phyloP scores from a whole-genome alignment of 2,797 vertebrate species.

The Cyprinodon diabolis region DNA sequence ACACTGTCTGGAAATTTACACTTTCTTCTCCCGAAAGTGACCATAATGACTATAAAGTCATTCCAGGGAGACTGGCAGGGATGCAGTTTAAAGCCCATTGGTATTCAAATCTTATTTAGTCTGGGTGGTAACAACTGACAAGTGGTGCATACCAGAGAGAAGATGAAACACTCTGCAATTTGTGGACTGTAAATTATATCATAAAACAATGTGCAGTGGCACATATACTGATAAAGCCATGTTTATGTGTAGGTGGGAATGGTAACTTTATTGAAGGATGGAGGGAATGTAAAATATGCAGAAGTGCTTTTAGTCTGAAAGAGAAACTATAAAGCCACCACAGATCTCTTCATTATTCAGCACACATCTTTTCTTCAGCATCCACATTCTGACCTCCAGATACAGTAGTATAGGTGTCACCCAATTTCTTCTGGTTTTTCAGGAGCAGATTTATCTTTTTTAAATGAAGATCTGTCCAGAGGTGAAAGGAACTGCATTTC shows the following conservation, averaged over 20 bases:
- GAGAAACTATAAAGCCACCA: slow-evolving; percentile 53
- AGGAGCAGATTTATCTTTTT: slow-evolving; percentile 5
- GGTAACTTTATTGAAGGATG: slow-evolving; percentile 39
- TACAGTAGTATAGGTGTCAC: slow-evolving; percentile 3
- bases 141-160: slow-evolving; percentile 50
- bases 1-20: slow-evolving; percentile 20
- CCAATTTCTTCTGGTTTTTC: slow-evolving; percentile 1
- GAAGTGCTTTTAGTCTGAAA: slow-evolving; percentile 40
- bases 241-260: slow-evolving; percentile 27
- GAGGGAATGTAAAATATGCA: slow-evolving; percentile 34
- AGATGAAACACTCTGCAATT: slow-evolving; percentile 37
- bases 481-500: background rate
- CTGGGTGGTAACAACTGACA: slow-evolving; percentile 44
- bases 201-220: slow-evolving; percentile 61
- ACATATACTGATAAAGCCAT: slow-evolving; percentile 42
- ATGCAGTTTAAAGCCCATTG: slow-evolving; percentile 59
- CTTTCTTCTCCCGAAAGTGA: slow-evolving; percentile 17
- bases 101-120: slow-evolving; percentile 60
- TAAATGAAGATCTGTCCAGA: background rate
- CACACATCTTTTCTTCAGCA: slow-evolving; percentile 36
- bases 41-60: background rate
- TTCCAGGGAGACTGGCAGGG: slow-evolving; percentile 12
- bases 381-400: background rate
- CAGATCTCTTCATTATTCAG: slow-evolving; percentile 54
- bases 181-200: slow-evolving; percentile 51